Percentiles rank a stretch among this genome's conserved stretches.
These are phyloP conservation scores for Mareca penelope DNA, from an alignment of 2,797 vertebrate genomes.

Conservation along the genomic window DNA sequence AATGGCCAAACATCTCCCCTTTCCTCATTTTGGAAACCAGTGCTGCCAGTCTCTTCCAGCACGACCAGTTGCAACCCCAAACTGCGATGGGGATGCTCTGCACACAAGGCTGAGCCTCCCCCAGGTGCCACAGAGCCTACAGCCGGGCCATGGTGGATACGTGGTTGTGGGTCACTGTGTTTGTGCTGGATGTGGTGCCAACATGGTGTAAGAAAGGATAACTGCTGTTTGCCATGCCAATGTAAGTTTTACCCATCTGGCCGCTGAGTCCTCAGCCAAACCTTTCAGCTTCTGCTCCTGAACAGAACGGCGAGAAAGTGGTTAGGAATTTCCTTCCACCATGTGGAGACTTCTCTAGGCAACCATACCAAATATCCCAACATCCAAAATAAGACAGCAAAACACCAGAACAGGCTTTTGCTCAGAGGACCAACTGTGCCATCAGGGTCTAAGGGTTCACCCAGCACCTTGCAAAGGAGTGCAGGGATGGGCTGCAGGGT, in stretches of 20 bases:
- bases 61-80: neutral
- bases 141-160: accelerated
- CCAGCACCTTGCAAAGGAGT: neutral
- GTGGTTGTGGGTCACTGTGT: accelerated
- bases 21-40: neutral
- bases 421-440: neutral
- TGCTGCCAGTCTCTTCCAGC: neutral
- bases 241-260: neutral
- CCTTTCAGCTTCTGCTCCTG: neutral
- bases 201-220: neutral
- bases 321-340: neutral
- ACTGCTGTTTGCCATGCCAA: neutral
- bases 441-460: accelerated
- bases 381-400: accelerated
- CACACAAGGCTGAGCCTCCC: neutral
- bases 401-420: accelerated
- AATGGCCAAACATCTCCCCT: neutral
- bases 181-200: neutral
- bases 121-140: accelerated
- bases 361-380: neutral
- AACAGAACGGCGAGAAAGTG: neutral
- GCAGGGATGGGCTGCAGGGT: neutral
- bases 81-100: accelerated
- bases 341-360: neutral
- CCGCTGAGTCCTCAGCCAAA: neutral